Evolutionary conservation across 2,888 invertebrate genomes (phyloP), one percentile per base, ranked within the genome.

Genomic region (Megamerina dolium): DNA sequence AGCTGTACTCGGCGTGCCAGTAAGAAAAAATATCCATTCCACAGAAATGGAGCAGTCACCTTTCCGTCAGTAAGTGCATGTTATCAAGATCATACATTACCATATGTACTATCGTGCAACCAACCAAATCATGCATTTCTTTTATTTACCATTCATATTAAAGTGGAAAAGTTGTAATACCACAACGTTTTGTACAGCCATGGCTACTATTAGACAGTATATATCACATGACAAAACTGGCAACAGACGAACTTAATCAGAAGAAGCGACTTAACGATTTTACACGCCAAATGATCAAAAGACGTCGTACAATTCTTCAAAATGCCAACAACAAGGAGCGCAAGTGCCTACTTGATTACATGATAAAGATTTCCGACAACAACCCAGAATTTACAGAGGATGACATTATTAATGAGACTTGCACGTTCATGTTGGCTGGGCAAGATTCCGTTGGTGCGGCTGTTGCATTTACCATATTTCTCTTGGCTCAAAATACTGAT

Each of bases 401-500:
- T 13, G 79, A 79, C 51, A 75, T 80, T 32, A 66, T 80, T 1
- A 74, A 79, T 53, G 80, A 80, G 60, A 73, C 77, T 3, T 77
- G 77, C 48, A 80, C 80, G 0, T 80, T 80, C 53, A 80, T 80
- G 79, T 58, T 81, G 29, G 80, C 80, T 8, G 80, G 80, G 0
- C 80, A 80, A 58, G 80, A 80, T 53, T 79, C 80, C 0, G 79
- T 80, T 2, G 77, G 77, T 1, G 73, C 78, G 0, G 76, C 77
- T 0, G 63, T 75, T 2, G 77, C 78, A 1, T 77, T 79, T 50
- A 73, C 75, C n/a, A 60, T 80, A 14, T 77, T 76, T 51, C 64
- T 74, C 36, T 56, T 80, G 3, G 78, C 78, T 0, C 75, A 75
- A 55, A 68, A 80, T 57, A 63, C 64, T 2, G 73, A 75, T 0